Evolutionary conservation across 2,113 vertebrate genomes (phyloP).

Genomic region (Tenrec ecaudatus): DNA sequence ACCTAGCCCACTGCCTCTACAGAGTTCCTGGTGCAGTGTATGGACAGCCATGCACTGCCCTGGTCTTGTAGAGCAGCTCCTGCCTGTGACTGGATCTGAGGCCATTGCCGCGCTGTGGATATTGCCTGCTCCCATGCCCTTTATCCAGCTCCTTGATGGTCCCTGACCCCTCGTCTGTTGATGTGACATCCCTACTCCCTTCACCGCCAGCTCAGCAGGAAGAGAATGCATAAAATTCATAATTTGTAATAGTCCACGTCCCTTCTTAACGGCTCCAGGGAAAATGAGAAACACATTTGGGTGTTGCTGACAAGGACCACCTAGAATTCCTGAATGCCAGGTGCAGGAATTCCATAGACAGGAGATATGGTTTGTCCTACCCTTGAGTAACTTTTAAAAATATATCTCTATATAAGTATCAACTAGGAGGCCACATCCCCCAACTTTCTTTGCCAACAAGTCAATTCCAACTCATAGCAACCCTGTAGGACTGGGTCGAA

Average conservation of each 20-base stretch:
- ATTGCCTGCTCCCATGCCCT: background rate
- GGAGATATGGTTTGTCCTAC: background rate
- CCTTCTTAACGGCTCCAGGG: background rate
- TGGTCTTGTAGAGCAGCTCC: background rate
- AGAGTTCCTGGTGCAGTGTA: too few species aligned
- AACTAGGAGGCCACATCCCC: too few species aligned
- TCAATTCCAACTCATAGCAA: too few species aligned
- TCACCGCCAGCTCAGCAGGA: background rate
- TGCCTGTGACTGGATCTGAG: background rate
- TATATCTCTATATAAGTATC: too few species aligned
- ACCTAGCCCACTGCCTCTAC: too few species aligned
- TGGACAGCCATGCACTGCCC: background rate
- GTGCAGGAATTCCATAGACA: background rate
- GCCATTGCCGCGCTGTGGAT: background rate
- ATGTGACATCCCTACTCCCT: background rate
- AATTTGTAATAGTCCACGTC: background rate
- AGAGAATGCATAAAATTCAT: background rate
- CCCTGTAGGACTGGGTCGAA: too few species aligned
- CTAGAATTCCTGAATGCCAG: background rate
- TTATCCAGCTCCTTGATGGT: background rate
- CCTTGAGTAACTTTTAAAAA: too few species aligned
- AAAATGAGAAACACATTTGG: background rate
- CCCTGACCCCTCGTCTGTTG: background rate
- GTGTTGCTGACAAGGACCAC: background rate
- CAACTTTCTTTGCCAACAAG: too few species aligned